Evolutionary conservation across 2,113 vertebrate genomes (phyloP).

Genomic region (Eupsittula cactorum): DNA sequence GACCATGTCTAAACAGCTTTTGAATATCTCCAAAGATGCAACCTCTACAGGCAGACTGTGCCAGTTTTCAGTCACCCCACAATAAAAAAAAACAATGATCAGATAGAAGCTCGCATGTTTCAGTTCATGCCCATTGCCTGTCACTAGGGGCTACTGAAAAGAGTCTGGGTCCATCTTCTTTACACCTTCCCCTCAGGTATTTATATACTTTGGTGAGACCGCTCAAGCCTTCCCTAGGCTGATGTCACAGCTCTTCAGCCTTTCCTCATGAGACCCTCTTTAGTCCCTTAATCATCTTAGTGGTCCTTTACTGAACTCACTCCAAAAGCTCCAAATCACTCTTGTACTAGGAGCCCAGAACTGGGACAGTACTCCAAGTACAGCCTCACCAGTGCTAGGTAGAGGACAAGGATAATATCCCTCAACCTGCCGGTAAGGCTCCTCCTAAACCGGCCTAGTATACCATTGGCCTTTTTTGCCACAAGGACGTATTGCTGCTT

Average conservation of each 20-base stretch:
- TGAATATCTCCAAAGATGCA: background rate
- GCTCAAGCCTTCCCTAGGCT: background rate
- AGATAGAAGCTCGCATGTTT: background rate
- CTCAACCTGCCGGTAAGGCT: background rate
- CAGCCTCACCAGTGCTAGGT: background rate
- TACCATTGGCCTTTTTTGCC: background rate
- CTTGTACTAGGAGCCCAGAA: background rate
- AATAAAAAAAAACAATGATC: background rate
- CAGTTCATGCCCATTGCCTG: background rate
- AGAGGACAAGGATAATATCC: background rate
- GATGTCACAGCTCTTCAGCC: background rate
- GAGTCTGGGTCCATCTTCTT: background rate
- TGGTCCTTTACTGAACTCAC: background rate
- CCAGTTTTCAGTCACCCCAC: background rate
- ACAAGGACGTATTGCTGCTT: background rate
- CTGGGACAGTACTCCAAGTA: background rate
- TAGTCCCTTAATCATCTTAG: background rate
- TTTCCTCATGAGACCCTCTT: background rate
- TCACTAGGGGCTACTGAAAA: background rate
- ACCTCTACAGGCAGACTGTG: background rate
- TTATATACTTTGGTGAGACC: background rate
- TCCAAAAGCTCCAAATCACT: background rate
- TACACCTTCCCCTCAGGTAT: background rate
- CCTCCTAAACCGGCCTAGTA: background rate
- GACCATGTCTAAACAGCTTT: background rate